Percentiles rank a stretch among this genome's conserved stretches.
Evolutionary conservation across 2,797 vertebrate genomes (phyloP).

Genomic region (Gobio occitaniae): DNA sequence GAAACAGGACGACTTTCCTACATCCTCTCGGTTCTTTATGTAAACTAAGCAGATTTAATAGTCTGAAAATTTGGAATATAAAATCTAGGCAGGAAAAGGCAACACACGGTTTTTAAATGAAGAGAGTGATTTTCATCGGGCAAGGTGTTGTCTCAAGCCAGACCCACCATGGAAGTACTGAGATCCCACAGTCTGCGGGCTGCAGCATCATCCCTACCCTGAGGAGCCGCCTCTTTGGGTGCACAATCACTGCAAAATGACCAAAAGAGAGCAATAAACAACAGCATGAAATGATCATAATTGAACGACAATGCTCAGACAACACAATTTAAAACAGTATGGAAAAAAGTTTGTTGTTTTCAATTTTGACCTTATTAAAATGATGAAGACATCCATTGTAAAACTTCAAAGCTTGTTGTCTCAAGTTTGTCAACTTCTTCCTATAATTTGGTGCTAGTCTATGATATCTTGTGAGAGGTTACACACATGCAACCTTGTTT

Average conservation of each 20-base stretch:
- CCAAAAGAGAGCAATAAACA: neutral
- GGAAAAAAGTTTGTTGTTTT: neutral
- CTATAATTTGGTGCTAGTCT: neutral
- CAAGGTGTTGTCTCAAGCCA: slow-evolving; percentile 62
- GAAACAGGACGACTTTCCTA: neutral
- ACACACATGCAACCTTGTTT: neutral
- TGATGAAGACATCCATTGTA: neutral
- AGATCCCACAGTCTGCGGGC: slow-evolving; percentile 79
- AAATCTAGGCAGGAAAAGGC: neutral
- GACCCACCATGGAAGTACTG: slow-evolving; percentile 76
- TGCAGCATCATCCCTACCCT: slow-evolving; percentile 70
- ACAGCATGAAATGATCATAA: neutral
- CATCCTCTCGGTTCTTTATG: neutral
- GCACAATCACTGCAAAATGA: slow-evolving; percentile 73
- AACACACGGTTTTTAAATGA: neutral
- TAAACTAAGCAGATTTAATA: neutral
- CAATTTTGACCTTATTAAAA: neutral
- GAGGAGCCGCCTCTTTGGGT: slow-evolving; percentile 68
- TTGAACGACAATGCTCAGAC: neutral
- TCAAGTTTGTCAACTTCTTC: neutral
- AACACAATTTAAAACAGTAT: neutral
- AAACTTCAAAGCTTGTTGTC: neutral
- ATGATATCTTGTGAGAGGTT: neutral
- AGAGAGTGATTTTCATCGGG: neutral
- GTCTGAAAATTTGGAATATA: neutral